phyloP scores from a whole-genome alignment of 2,888 invertebrate species.

The Dichetophora obliterata region DNA sequence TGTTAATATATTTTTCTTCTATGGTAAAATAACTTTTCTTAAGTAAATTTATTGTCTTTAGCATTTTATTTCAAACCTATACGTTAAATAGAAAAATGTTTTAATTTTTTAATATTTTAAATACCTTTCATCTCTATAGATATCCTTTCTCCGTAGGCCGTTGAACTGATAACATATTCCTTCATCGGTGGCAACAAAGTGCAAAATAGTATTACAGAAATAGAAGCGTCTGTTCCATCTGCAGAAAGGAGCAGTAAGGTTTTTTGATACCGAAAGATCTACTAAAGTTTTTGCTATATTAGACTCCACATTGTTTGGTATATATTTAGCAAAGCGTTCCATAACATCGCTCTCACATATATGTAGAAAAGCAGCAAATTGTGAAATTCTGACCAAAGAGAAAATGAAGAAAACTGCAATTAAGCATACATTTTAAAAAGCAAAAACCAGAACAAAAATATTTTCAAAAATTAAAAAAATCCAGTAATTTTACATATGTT shows the following conservation, averaged over 20 bases:
- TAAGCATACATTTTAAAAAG: no score
- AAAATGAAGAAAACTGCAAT: background rate
- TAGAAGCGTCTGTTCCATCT: conserved; percentile 65
- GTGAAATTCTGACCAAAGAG: conserved; percentile 50
- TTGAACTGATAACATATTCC: conserved; percentile 68
- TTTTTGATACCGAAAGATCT: conserved; percentile 62
- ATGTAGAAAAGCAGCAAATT: conserved; percentile 63
- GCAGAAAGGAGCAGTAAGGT: conserved; percentile 63
- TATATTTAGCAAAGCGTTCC: conserved; percentile 52
- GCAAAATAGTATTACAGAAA: conserved; percentile 63
- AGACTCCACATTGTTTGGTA: conserved; percentile 51
- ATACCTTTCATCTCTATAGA: conserved; percentile 59
- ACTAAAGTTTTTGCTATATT: conserved; percentile 57
- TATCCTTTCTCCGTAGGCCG: conserved; percentile 60
- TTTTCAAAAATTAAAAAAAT: no score
- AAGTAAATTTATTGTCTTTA: no score
- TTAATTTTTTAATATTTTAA: no score
- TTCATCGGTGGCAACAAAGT: conserved; percentile 66
- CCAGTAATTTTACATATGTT: no score
- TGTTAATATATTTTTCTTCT: no score
- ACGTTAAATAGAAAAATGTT: no score
- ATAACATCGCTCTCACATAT: conserved; percentile 64
- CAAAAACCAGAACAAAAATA: no score
- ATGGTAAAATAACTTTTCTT: no score
- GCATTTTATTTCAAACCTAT: no score